Percentiles rank a stretch among this genome's conserved stretches.
Evolutionary conservation across 1,140 invertebrate species (phyloP).

Genomic region (Protaetia brevitarsis): DNA sequence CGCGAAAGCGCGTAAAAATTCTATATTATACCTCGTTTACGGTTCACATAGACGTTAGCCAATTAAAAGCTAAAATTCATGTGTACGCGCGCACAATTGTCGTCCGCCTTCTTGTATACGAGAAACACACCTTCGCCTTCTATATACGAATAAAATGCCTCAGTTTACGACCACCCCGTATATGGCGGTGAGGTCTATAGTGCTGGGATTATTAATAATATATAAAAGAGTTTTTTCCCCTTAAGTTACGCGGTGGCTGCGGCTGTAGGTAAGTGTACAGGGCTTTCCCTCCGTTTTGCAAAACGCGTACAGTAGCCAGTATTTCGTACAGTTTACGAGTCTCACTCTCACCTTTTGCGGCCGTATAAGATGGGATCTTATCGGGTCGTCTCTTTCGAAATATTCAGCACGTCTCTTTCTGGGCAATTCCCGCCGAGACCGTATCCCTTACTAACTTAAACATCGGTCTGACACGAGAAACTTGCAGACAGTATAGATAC

Average conservation of each 20-base stretch:
- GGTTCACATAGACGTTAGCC: not conserved
- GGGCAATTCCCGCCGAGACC: slow-evolving; percentile 28
- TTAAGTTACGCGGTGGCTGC: slow-evolving; percentile 4
- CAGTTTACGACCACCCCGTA: not conserved
- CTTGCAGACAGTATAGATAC: slow-evolving; percentile 35
- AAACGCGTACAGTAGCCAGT: slow-evolving; percentile 32
- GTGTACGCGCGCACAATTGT: not conserved
- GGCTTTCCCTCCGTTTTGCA: not conserved
- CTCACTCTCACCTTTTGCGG: slow-evolving; percentile 33
- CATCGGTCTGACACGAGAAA: slow-evolving; percentile 32
- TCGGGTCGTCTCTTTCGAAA: slow-evolving; percentile 28
- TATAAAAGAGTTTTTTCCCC: not conserved
- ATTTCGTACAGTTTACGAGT: slow-evolving; percentile 36
- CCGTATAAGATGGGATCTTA: slow-evolving; percentile 32
- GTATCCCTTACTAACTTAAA: slow-evolving; percentile 35
- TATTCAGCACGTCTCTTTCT: slow-evolving; percentile 25
- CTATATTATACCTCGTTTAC: not conserved
- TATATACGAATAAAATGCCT: slow-evolving; percentile 1
- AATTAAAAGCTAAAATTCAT: slow-evolving; percentile 10
- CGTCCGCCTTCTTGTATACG: not conserved
- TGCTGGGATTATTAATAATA: slow-evolving; percentile 20
- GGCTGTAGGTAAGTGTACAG: not conserved
- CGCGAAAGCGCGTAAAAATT: not conserved
- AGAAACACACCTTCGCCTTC: slow-evolving; percentile 5
- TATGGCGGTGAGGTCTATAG: slow-evolving; percentile 17